Evolutionary conservation across 1,140 invertebrate species (phyloP).

Genomic region (Cotesia chilonis): DNA sequence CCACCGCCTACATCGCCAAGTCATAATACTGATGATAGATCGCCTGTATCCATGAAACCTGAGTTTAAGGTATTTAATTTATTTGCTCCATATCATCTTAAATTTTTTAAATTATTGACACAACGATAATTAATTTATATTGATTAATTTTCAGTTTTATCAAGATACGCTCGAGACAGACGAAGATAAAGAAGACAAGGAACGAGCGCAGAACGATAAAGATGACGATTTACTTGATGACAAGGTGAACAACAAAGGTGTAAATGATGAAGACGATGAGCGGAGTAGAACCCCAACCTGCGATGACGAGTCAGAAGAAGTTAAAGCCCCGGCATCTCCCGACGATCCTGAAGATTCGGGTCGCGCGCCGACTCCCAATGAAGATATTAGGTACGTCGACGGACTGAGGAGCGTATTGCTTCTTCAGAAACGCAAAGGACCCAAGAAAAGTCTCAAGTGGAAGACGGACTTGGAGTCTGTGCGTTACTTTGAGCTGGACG

Average conservation of each 20-base stretch:
- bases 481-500: slow-evolving; percentile 91
- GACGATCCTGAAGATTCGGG: slow-evolving; percentile 45
- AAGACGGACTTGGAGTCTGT: slow-evolving; percentile 82
- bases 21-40: slow-evolving; percentile 66
- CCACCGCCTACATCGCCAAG: slow-evolving; percentile 59
- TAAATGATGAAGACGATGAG: slow-evolving; percentile 56
- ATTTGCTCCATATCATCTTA: slow-evolving; percentile 10
- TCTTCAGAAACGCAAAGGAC: slow-evolving; percentile 75
- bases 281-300: slow-evolving; percentile 33
- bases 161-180: slow-evolving; percentile 86
- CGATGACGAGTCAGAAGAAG: slow-evolving; percentile 47
- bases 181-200: slow-evolving; percentile 65
- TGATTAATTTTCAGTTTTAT: slow-evolving; percentile 75
- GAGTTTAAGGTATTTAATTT: slow-evolving; percentile 63
- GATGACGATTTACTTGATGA: slow-evolving; percentile 45
- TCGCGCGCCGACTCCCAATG: slow-evolving; percentile 38
- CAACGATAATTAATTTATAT: slow-evolving; percentile 15
- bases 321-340: slow-evolving; percentile 40
- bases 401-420: slow-evolving; percentile 73
- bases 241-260: slow-evolving; percentile 53
- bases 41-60: slow-evolving; percentile 65
- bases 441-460: slow-evolving; percentile 88
- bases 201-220: slow-evolving; percentile 48
- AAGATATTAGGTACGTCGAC: slow-evolving; percentile 53
- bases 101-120: not conserved